These are phyloP conservation scores for Drosophila orosa DNA, from an alignment of 1,140 invertebrate genomes.

Conservation along the genomic window DNA sequence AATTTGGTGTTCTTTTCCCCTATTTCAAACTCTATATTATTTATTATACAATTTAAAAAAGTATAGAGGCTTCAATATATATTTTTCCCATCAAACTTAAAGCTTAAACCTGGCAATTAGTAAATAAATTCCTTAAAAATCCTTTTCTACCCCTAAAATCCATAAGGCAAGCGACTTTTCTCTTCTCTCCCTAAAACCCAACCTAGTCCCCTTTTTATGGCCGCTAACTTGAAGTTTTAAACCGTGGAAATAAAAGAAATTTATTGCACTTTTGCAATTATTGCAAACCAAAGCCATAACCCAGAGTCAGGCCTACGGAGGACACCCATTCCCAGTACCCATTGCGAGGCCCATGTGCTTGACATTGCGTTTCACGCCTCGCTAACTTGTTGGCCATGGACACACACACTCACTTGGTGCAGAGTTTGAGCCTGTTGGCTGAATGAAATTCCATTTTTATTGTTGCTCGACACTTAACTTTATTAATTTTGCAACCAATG, in stretches of 20 bases:
- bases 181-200: not conserved
- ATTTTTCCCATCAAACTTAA: not conserved
- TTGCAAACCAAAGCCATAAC: slow-evolving; percentile 75
- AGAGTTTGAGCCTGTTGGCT: slow-evolving; percentile 11
- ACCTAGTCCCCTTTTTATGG: slow-evolving; percentile 10
- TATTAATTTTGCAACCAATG: slow-evolving; percentile 78
- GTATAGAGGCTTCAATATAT: not conserved
- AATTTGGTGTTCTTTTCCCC: no score
- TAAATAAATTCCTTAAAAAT: not conserved
- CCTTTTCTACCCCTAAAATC: not conserved
- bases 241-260: slow-evolving; percentile 59
- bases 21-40: not conserved
- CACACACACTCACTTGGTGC: slow-evolving; percentile 16
- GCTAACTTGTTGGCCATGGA: slow-evolving; percentile 54
- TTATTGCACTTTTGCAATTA: slow-evolving; percentile 77
- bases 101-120: not conserved
- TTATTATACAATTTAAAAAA: no score
- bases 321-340: not conserved
- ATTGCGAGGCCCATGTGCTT: slow-evolving; percentile 50
- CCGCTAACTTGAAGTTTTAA: slow-evolving; percentile 46
- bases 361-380: slow-evolving; percentile 71
- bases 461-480: slow-evolving; percentile 81
- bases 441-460: slow-evolving; percentile 71
- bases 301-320: slow-evolving; percentile 5
- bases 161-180: not conserved